phyloP scores from a whole-genome alignment of 2,888 invertebrate species.

The Gonocerus acuteangulatus region DNA sequence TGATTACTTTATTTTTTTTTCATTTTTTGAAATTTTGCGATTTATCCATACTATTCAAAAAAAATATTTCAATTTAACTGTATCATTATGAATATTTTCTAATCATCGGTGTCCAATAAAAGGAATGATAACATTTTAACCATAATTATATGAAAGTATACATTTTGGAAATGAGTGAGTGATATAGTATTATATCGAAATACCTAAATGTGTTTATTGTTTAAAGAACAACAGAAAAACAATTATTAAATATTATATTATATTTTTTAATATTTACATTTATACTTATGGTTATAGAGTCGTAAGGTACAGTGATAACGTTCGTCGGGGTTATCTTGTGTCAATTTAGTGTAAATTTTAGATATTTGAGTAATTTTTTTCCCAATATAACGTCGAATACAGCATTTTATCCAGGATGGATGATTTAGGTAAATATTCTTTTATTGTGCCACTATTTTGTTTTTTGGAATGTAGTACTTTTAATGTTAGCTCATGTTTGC shows the following conservation, averaged over 20 bases:
- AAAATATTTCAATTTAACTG: not conserved
- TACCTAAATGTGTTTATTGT: too few species aligned
- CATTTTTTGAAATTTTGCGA: slow-evolving; percentile 15
- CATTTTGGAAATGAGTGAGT: too few species aligned
- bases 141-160: too few species aligned
- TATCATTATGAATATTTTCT: not conserved
- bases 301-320: slow-evolving; percentile 8
- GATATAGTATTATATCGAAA: too few species aligned
- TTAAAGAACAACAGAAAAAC: too few species aligned
- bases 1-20: slow-evolving; percentile 19
- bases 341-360: not conserved
- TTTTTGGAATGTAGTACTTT: too few species aligned
- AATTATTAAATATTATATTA: not conserved
- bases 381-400: not conserved
- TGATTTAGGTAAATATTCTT: slow-evolving; percentile 21
- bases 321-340: slow-evolving; percentile 1
- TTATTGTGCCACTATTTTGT: too few species aligned
- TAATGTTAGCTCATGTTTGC: too few species aligned
- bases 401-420: slow-evolving; percentile 5
- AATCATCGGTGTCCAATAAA: too few species aligned
- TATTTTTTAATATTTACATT: slow-evolving; percentile 15
- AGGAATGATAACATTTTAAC: too few species aligned
- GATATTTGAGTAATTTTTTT: slow-evolving; percentile 1
- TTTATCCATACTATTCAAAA: slow-evolving; percentile 3
- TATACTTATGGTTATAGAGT: not conserved